Percentiles rank a stretch among this genome's conserved stretches.
phyloP scores from a whole-genome alignment of 2,113 vertebrate species.

The Gobiocypris rarus region DNA sequence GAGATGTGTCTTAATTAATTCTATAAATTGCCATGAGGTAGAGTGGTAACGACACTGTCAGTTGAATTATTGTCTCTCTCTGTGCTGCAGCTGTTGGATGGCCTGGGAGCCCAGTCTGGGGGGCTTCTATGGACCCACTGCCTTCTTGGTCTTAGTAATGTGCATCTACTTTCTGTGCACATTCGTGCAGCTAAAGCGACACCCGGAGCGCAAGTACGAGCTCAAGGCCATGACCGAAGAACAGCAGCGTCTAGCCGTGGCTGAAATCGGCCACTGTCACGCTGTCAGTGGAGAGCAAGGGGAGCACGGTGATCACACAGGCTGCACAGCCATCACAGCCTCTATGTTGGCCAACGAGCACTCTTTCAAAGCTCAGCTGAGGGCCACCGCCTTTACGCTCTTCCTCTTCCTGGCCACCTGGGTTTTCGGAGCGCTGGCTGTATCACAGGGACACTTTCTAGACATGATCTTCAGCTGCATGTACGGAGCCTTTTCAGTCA shows the following conservation, averaged over 20 bases:
- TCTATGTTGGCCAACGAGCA: slow-evolving; percentile 91
- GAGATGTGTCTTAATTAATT: slow-evolving; percentile 40
- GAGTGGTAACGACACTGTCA: slow-evolving; percentile 40
- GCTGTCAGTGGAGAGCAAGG: slow-evolving; percentile 48
- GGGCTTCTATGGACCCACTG: slow-evolving; percentile 83
- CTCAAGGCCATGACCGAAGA: slow-evolving; percentile 79
- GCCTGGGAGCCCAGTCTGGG: slow-evolving; percentile 88
- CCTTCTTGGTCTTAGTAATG: slow-evolving; percentile 82
- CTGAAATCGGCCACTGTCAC: slow-evolving; percentile 73
- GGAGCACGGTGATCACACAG: slow-evolving; percentile 49
- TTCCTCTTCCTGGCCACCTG: slow-evolving; percentile 94
- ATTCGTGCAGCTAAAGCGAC: slow-evolving; percentile 80
- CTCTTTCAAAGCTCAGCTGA: slow-evolving; percentile 93
- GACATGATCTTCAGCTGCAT: slow-evolving; percentile 99
- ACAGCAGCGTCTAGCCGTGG: slow-evolving; percentile 77
- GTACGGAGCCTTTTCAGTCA: slow-evolving; percentile 96
- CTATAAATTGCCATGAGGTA: slow-evolving; percentile 31
- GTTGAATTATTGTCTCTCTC: slow-evolving; percentile 28
- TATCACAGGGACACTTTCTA: slow-evolving; percentile 93
- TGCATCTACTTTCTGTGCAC: slow-evolving; percentile 85
- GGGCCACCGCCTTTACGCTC: slow-evolving; percentile 90
- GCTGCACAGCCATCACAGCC: slow-evolving; percentile 83
- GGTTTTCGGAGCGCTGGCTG: slow-evolving; percentile 93
- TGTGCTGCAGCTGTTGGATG: slow-evolving; percentile 86
- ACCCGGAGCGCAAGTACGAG: slow-evolving; percentile 86